Evolutionary conservation across 2,113 vertebrate genomes (phyloP), one percentile per base, ranked within the genome.

Genomic region (Saimiri boliviensis): DNA sequence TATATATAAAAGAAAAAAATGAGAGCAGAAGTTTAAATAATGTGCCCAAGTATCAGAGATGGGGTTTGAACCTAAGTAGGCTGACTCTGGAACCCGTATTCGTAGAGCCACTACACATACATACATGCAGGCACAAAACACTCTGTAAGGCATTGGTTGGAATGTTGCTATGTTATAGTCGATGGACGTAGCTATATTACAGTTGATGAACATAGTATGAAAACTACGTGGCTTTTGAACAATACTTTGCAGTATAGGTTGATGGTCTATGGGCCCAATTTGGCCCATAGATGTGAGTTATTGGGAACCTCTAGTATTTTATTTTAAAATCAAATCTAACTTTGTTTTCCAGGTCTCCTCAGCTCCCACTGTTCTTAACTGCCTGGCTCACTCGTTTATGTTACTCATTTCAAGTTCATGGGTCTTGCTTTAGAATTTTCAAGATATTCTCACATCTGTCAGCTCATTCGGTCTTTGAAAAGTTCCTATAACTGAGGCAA

Each of bases 181-280:
- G 49, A 30, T 32, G 9, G 84, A 47, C 32, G 16, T 35, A 35
- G 12, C 37, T 54, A 0, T 54, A 14, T 40, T 54, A 49, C 0
- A 47, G 58, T 21, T 60, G 49, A 30, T 27, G 9, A 87, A 47
- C 20, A 8, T 27, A 49, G 20, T 17, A 76, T 14, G 37, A 83
- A 93, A 89, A 86, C 47, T 40, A 66, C 23, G 49, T 45, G 58
- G 60, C 27, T 95, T 85, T 30, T 80, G 45, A 94, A 80, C 42
- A 56, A 79, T 20, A 88, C 47, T 81, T 76, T 73, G 52, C 8
- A 56, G 32, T 19, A 71, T 60, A 56, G 23, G 70, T 81, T 40
- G 30, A 74, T 88, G 37, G 40, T 30, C 74, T 45, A 49, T 1
- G 19, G 70, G 76, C 25, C 30, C 73, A 68, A 85, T 93, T 47